A percentile compares a stretch with the other conserved stretches of the same genome.
These are phyloP conservation scores for silkworm (Bombyx mori) DNA, from an alignment of 1,140 invertebrate genomes.

Conservation along the genomic window DNA sequence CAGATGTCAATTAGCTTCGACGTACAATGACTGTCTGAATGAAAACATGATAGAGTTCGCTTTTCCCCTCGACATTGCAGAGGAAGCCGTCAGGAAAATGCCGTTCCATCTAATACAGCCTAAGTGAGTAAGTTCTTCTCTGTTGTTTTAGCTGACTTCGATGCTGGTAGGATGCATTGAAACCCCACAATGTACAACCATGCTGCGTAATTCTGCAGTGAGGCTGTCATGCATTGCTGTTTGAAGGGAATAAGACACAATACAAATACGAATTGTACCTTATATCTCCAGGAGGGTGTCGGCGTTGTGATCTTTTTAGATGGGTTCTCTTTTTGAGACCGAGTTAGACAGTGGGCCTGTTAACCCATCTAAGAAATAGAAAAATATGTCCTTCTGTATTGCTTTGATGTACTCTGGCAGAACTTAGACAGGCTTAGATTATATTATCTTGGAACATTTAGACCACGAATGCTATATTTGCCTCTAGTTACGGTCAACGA, in stretches of 20 bases:
- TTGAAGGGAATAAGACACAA: neutral
- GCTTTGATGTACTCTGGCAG: too few relatives aligned
- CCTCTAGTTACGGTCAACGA: too few relatives aligned
- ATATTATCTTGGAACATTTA: too few relatives aligned
- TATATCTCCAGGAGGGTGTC: too few relatives aligned
- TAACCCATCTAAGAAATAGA: too few relatives aligned
- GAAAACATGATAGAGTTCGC: constrained; percentile 62
- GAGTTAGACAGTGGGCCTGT: too few relatives aligned
- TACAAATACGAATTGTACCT: neutral
- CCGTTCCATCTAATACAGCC: constrained; percentile 60
- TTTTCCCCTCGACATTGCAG: constrained; percentile 58
- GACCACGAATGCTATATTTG: too few relatives aligned
- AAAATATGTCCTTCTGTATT: too few relatives aligned
- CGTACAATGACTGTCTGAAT: constrained; percentile 60
- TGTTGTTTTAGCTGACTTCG: neutral
- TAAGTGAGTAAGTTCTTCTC: constrained; percentile 39
- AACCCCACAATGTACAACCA: neutral
- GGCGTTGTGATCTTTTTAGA: too few relatives aligned
- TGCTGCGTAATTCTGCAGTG: neutral
- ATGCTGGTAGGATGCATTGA: neutral
- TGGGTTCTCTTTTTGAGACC: too few relatives aligned
- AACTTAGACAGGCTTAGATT: too few relatives aligned
- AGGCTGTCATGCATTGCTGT: neutral
- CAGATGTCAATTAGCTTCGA: constrained; percentile 53
- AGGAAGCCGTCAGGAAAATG: constrained; percentile 59